Evolutionary conservation across 1,140 invertebrate genomes (phyloP), one percentile per base, ranked within the genome.

Genomic region (Diachasmimorpha longicaudata): DNA sequence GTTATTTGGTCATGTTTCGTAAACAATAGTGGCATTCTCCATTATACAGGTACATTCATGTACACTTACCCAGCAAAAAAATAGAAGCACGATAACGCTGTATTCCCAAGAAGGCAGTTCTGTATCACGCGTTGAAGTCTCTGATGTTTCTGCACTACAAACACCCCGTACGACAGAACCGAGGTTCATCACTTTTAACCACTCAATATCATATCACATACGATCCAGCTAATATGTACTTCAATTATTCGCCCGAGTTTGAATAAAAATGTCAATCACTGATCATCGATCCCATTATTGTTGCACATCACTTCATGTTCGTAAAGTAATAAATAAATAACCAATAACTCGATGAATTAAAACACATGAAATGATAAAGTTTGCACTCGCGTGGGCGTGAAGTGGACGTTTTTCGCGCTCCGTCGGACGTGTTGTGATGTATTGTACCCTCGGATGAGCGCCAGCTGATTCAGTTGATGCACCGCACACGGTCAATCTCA

Each of bases 111-210:
- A 25, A 23, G 19, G 14, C 0, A 21, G 19, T 63, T 63, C 58
- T 10, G 11, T 25, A 21, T 39, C 81, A 75, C 55, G 81, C 84
- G 84, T 85, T 77, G 72, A 83, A 84, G 82, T 86, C 84, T 82
- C 85, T 84, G 77, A 55, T 73, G 10, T 67, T 39, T 71, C 77
- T 52, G 73, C 79, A 80, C 71, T 82, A 84, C 85, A 58, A 79
- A 82, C 84, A 84, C 83, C 71, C 72, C 78, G 78, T 67, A 77
- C 75, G 9, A 58, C 68, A 75, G 78, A 82, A 80, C 79, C 80
- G 77, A 79, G 23, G 80, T 79, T 82, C 80, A 79, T 79, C 55
- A 80, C 58, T 72, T 75, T 31, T 31, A 31, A 74, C 78, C 80
- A 74, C 14, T 42, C 11, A 79, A 76, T 79, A 23, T 78, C 80